phyloP scores from a whole-genome alignment of 2,888 invertebrate species.

The Diaphora mendica region DNA sequence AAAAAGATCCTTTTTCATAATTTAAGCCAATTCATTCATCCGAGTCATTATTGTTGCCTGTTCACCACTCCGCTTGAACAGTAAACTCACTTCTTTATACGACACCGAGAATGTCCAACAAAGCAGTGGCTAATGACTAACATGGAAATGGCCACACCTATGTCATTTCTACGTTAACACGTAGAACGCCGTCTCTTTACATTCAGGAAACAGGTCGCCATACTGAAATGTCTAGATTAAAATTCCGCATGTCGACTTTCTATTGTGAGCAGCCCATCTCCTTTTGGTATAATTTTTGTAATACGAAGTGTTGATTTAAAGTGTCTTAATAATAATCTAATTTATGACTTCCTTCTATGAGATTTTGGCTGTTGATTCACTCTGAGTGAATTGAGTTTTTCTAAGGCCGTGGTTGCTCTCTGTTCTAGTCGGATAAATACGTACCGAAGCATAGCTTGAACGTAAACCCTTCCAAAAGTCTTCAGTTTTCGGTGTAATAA shows the following conservation, averaged over 20 bases:
- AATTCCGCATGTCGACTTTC: not conserved
- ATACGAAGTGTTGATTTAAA: not conserved
- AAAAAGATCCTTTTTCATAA: not conserved
- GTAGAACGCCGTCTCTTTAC: conserved; percentile 15
- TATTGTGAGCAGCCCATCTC: not conserved
- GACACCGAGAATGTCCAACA: not conserved
- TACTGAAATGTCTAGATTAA: not conserved
- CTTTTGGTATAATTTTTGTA: not conserved
- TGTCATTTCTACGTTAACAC: conserved; percentile 27
- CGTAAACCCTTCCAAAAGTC: not conserved
- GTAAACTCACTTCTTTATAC: not conserved
- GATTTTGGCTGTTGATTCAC: too few species aligned
- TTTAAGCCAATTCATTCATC: not conserved
- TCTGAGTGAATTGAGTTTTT: too few species aligned
- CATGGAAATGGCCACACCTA: conserved; percentile 4
- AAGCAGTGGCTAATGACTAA: not conserved
- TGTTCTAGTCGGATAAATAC: too few species aligned
- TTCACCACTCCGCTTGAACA: not conserved
- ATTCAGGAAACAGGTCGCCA: conserved; percentile 16
- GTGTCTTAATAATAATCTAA: not conserved
- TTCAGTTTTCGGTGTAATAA: too few species aligned
- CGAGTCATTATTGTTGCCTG: not conserved
- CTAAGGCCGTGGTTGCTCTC: too few species aligned
- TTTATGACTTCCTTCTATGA: not conserved
- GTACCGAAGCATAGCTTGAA: not conserved